Evolutionary conservation across 2,113 vertebrate genomes (phyloP), one percentile per base, ranked within the genome.

Genomic region (Oxyruncus cristatus): DNA sequence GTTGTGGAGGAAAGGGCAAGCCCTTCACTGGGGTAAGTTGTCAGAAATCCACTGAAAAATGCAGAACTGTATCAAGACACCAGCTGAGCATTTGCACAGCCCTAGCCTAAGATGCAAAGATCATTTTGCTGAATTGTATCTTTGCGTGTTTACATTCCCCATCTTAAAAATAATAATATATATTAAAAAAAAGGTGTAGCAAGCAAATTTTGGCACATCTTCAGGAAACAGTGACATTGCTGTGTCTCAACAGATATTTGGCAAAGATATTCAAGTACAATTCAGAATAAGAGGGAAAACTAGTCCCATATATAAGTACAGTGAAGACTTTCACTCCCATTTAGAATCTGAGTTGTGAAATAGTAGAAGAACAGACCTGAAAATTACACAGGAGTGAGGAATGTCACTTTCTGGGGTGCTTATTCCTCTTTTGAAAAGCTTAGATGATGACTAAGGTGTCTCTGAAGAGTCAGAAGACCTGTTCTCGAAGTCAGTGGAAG

Each of bases 11-110:
- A 88, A 92, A 95, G 92, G 74, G 62, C 86, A 91, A 70, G 66
- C 55, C 59, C 58, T 93, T 70, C 5, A 7, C 67, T 76, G 18
- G 35, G n/a, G 5, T 44, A 66, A 76, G 46, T 63, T 53, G 37
- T 80, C 77, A 89, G 62, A 93, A 95, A 89, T 62, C 44, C 70
- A 89, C 37, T 53, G 53, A 71, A 91, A 86, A 91, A 73, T 18
- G 4, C 53, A 53, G 56, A 78, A 70, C 37, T 2, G 0, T 50
- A 72, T 35, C 1, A 2, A 91, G 49, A 42, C 58, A 70, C 50
- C 32, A 82, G 70, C 44, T 89, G 66, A 92, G 26, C 33, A 27
- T 49, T 52, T 71, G 35, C 35, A 47, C 35, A 71, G 26, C 41
- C 21, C 4, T 16, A 52, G 62, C 32, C 30, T 56, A 87, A 81